Conservation (phyloP, 2,113 vertebrate genomes). For the Malurus melanocephalus region DNA sequence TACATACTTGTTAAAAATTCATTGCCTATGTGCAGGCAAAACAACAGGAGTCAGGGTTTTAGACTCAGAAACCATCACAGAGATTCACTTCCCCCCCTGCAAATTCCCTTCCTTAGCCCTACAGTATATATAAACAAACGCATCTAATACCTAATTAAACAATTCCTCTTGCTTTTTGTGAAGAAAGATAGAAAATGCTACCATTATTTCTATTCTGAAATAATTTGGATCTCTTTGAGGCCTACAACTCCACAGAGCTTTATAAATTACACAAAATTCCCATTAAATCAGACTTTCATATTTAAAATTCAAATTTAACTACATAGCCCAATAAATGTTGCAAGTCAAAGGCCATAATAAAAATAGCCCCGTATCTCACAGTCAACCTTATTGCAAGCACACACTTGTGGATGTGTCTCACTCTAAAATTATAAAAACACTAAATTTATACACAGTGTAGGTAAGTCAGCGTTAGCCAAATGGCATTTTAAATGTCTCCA, state of each 20-base stretch:
- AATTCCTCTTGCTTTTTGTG: background rate
- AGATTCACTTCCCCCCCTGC: background rate
- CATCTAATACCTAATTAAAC: background rate
- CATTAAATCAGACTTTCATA: background rate
- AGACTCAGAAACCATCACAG: background rate
- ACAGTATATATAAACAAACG: background rate
- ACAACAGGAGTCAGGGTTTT: background rate
- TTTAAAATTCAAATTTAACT: background rate
- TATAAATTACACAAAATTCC: background rate
- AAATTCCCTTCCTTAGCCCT: background rate
- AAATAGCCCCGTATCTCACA: background rate
- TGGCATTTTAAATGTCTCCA: slow-evolving; percentile 12
- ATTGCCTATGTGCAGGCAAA: background rate
- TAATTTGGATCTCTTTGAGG: background rate
- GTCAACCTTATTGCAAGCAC: background rate
- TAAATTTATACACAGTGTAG: background rate
- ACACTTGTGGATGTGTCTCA: background rate
- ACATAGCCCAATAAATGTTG: background rate
- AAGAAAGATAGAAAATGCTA: background rate
- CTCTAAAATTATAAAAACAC: background rate
- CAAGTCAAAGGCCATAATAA: background rate
- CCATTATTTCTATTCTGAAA: background rate
- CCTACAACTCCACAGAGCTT: background rate
- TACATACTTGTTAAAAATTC: background rate
- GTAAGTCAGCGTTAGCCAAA: background rate